phyloP scores from a whole-genome alignment of 2,888 invertebrate species.

The Itoplectis maculator region DNA sequence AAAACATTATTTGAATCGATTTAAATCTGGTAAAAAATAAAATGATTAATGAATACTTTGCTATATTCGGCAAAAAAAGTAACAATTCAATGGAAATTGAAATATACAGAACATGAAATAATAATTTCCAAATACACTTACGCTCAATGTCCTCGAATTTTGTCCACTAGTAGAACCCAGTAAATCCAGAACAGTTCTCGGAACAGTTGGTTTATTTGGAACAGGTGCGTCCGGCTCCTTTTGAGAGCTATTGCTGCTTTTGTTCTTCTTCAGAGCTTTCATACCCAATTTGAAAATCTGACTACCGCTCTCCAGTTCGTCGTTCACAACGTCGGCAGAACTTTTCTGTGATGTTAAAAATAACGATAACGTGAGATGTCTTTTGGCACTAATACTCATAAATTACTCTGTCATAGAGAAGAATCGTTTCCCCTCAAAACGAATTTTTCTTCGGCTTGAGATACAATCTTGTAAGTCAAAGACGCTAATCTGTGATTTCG shows the following conservation, averaged over 20 bases:
- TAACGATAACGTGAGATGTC: background rate
- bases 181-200: conserved; percentile 74
- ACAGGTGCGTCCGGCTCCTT: conserved; percentile 6
- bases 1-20: too few relatives aligned
- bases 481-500: background rate
- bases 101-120: background rate
- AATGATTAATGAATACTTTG: too few relatives aligned
- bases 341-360: conserved; percentile 69
- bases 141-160: conserved; percentile 71
- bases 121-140: conserved; percentile 67
- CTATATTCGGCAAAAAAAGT: too few relatives aligned
- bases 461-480: too few relatives aligned
- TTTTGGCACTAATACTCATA: too few relatives aligned
- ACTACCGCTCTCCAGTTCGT: conserved; percentile 80
- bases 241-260: conserved; percentile 54
- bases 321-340: conserved; percentile 75
- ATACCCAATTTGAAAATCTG: conserved; percentile 85
- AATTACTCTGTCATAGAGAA: too few relatives aligned
- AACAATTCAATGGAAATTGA: background rate
- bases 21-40: too few relatives aligned
- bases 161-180: conserved; percentile 70
- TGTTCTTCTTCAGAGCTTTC: conserved; percentile 77
- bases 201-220: conserved; percentile 66
- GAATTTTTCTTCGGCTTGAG: too few relatives aligned
- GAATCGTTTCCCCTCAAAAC: too few relatives aligned